Evolutionary conservation across 2,797 vertebrate species (phyloP), one percentile per base, ranked within the genome.

Genomic region (Parotocinclus haroldoi): DNA sequence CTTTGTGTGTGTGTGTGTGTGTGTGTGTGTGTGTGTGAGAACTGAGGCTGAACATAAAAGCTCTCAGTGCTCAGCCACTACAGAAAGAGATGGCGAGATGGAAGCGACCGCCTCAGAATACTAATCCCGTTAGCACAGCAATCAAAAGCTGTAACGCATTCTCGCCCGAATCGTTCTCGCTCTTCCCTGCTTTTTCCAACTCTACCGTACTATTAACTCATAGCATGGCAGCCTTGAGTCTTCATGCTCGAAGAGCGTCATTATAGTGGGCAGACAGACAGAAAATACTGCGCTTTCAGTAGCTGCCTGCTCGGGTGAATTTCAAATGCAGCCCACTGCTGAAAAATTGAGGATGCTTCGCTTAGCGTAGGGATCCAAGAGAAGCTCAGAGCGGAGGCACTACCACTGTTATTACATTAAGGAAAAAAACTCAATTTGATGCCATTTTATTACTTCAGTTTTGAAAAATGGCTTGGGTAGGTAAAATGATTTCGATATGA

Each of bases 51-150:
- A 86, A 85, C 76, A 90, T 89, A 90, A 91, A 89, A 88, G 81
- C 83, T 82, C 84, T 89, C 87, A 89, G 88, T 90, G 81, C 86
- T 87, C 81, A 83, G 81, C 61, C 71, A 81, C 79, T 76, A 83
- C 71, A 81, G 66, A 77, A 80, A 84, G 80, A 86, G 81, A 83
- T 68, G 82, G 79, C 74, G 76, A 79, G 77, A 79, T 75, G 60
- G 76, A 77, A 61, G 82, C 72, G 84, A 86, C 80, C 80, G 85
- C 76, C 67, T 71, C 76, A 62, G 89, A 89, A 91, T 91, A 91
- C 89, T 89, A 90, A 91, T 90, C 84, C 79, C 60, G 78, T 79
- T 80, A 75, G 83, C 83, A 83, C 75, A 82, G 83, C 81, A 86
- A 83, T 82, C 79, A 76, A 77, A 75, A 68, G 69, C 73, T 61